Percentiles rank a stretch among this genome's conserved stretches.
phyloP scores from a whole-genome alignment of 2,113 vertebrate genomes.

The Albula goreensis region DNA sequence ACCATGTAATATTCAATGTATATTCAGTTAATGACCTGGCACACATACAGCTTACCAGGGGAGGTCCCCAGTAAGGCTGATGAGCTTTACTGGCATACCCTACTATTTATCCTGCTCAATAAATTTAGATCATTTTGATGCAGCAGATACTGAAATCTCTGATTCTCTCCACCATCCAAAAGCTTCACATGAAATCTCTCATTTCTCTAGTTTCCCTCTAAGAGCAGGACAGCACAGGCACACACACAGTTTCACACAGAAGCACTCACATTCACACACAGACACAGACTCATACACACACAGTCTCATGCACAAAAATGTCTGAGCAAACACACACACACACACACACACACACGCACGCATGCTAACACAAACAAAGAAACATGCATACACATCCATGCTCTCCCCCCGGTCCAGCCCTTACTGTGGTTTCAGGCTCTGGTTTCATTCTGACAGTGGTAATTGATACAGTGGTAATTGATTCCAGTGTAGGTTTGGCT shows the following conservation, averaged over 20 bases:
- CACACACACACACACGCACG: constrained; percentile 26
- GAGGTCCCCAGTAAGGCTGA: too few relatives aligned
- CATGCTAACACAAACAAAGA: constrained; percentile 5
- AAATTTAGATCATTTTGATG: too few relatives aligned
- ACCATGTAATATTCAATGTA: too few relatives aligned
- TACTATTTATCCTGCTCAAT: too few relatives aligned
- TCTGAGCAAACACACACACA: constrained; percentile 30
- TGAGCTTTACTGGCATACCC: too few relatives aligned
- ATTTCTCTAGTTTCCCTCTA: too few relatives aligned
- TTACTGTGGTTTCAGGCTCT: constrained; percentile 85
- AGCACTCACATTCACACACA: constrained; percentile 20
- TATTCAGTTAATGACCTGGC: too few relatives aligned
- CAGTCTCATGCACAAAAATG: constrained; percentile 29
- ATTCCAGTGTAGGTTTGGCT: constrained; percentile 87
- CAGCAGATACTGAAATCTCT: too few relatives aligned
- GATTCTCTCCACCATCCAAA: too few relatives aligned
- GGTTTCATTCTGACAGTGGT: constrained; percentile 92
- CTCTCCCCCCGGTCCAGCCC: constrained; percentile 54
- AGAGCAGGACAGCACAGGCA: background rate
- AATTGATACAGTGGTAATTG: constrained; percentile 98
- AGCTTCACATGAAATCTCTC: too few relatives aligned
- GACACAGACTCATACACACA: constrained; percentile 14
- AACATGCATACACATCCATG: constrained; percentile 12
- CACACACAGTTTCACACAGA: constrained; percentile 9
- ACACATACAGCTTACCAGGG: too few relatives aligned